These are phyloP conservation scores for Drosophila oshimai DNA, from an alignment of 1,140 invertebrate species.

Conservation along the genomic window DNA sequence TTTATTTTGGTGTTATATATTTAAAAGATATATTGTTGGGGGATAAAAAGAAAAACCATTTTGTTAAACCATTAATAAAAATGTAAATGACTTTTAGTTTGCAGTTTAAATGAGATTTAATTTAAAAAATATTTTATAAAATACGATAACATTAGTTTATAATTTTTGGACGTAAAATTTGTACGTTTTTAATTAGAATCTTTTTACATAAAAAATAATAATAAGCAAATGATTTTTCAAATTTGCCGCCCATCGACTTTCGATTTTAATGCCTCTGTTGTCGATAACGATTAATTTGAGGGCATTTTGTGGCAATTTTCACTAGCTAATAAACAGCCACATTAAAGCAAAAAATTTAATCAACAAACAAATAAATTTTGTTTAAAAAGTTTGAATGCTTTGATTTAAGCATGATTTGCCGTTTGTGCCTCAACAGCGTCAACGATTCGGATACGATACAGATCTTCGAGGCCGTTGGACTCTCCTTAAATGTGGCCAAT, in stretches of 20 bases:
- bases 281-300: background rate
- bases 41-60: background rate
- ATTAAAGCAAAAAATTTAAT: slow-evolving; percentile 1
- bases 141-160: too few relatives aligned
- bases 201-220: background rate
- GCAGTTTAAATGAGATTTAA: too few relatives aligned
- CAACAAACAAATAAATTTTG: slow-evolving; percentile 23
- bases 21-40: too few relatives aligned
- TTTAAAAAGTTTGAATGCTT: slow-evolving; percentile 25
- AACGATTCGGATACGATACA: slow-evolving; percentile 57
- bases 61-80: too few relatives aligned
- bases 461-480: slow-evolving; percentile 58
- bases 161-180: too few relatives aligned
- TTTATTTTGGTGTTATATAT: too few relatives aligned
- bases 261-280: too few relatives aligned
- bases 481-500: slow-evolving; percentile 47
- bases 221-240: background rate
- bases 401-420: slow-evolving; percentile 71
- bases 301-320: background rate
- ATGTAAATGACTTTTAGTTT: too few relatives aligned
- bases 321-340: background rate
- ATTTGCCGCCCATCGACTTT: background rate
- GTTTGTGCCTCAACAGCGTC: slow-evolving; percentile 69
- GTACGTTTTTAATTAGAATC: too few relatives aligned
- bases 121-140: too few relatives aligned